phyloP scores from a whole-genome alignment of 1,140 invertebrate genomes.

The Polypedilum pembai region DNA sequence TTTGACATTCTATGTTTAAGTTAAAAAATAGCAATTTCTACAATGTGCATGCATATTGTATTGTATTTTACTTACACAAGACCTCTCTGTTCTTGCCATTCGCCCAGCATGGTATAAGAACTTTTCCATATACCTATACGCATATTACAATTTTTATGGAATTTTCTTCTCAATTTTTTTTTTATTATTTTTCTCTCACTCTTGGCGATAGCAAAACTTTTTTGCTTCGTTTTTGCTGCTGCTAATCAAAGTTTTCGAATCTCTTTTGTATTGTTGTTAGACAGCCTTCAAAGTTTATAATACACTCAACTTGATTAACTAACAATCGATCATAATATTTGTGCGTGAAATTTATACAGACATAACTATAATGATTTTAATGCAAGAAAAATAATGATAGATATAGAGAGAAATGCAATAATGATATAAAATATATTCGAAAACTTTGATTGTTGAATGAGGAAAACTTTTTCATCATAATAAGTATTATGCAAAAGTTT shows the following conservation, averaged over 20 bases:
- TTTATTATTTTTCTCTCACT: not conserved
- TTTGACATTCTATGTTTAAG: too few species aligned
- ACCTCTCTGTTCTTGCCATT: not conserved
- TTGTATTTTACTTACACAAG: too few species aligned
- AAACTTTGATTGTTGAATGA: constrained; percentile 49
- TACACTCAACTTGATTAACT: too few species aligned
- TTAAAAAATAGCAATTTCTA: too few species aligned
- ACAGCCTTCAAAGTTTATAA: constrained; percentile 43
- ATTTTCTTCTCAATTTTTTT: not conserved
- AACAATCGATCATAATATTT: too few species aligned
- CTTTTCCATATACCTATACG: too few species aligned
- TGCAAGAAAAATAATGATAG: constrained; percentile 37
- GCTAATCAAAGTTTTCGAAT: constrained; percentile 59
- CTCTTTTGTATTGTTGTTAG: constrained; percentile 43
- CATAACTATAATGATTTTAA: too few species aligned
- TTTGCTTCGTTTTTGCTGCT: not conserved
- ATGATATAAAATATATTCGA: constrained; percentile 45
- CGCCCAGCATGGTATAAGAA: not conserved
- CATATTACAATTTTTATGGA: not conserved
- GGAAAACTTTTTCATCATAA: not conserved
- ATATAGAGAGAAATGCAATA: constrained; percentile 31
- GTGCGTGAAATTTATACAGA: too few species aligned
- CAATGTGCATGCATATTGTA: too few species aligned
- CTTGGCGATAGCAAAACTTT: not conserved
- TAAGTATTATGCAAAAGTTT: not conserved